Conservation (phyloP, 2,113 vertebrate genomes). For the Oreocharis arfaki region DNA sequence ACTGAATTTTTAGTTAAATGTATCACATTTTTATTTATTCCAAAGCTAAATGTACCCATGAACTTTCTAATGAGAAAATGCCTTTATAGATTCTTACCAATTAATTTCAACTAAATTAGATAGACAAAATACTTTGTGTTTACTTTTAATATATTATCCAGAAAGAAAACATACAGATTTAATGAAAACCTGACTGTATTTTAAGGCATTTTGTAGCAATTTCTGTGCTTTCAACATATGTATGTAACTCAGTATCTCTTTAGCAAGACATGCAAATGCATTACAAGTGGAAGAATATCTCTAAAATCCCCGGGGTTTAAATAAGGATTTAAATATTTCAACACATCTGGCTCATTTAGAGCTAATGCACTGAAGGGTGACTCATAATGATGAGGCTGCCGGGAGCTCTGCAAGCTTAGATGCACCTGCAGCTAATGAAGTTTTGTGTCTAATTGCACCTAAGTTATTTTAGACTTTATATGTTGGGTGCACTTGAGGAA, state of each 20-base stretch:
- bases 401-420: conserved; percentile 1
- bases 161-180: neutral
- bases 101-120: neutral
- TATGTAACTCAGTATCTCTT: neutral
- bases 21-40: neutral
- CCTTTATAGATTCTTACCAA: neutral
- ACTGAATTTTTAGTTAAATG: neutral
- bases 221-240: neutral
- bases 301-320: neutral
- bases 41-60: neutral
- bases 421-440: conserved; percentile 27
- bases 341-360: conserved; percentile 33
- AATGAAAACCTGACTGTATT: neutral
- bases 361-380: conserved; percentile 26
- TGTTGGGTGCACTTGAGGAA: neutral
- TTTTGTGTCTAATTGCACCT: conserved; percentile 26
- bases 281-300: neutral
- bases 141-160: neutral
- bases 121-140: neutral
- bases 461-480: neutral
- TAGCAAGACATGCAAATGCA: neutral
- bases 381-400: conserved; percentile 4
- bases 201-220: neutral
- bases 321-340: conserved; percentile 39
- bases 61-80: neutral